Evolutionary conservation across 2,113 vertebrate genomes (phyloP), one percentile per base, ranked within the genome.

Genomic region (Phainopepla nitens): DNA sequence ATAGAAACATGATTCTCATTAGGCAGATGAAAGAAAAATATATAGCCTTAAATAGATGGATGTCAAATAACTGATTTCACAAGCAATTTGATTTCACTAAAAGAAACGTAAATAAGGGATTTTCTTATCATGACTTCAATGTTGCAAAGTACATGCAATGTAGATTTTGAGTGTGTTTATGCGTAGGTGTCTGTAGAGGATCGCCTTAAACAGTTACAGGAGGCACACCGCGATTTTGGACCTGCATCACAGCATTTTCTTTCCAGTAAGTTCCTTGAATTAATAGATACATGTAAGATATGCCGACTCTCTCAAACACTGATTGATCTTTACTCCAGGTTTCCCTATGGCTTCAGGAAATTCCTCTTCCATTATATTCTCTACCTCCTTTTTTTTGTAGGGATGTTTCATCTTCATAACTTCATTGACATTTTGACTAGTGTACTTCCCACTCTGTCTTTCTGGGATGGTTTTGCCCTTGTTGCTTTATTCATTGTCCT

Each of bases 211-310:
- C 98, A 99, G 50, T 98, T 99, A 70, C 99, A 99, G 77, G 99
- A 99, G 97, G 99, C 99, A 65, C 99, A 99, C 79, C 94, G 98
- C 96, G 99, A 99, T 97, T 99, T 99, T 89, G 99, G 99, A 88
- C 99, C 99, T 58, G 98, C 98, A 62, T 99, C 99, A 36, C 99
- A 99, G 94, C 99, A 99, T 97, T 99, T 99, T 96, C 98, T 99
- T 90, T 99, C 99, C 91, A 99, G 99, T 99, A 98, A 98, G 99
- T 98, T 95, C 47, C 73, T 70, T 87, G 58, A 79, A 68, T 89
- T 82, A 71, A 27, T 53, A 47, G 45, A 49, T 44, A 3, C 3
- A 5, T 66, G 15, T 64, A 29, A 79, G 21, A 50, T 13, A 29
- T 6, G 23, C 39, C 1, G 2, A 3, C 51, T 54, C 70, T 65